Percentiles rank a stretch among this genome's conserved stretches.
These are phyloP conservation scores for Pterois miles DNA, from an alignment of 2,797 vertebrate genomes.

Conservation along the genomic window DNA sequence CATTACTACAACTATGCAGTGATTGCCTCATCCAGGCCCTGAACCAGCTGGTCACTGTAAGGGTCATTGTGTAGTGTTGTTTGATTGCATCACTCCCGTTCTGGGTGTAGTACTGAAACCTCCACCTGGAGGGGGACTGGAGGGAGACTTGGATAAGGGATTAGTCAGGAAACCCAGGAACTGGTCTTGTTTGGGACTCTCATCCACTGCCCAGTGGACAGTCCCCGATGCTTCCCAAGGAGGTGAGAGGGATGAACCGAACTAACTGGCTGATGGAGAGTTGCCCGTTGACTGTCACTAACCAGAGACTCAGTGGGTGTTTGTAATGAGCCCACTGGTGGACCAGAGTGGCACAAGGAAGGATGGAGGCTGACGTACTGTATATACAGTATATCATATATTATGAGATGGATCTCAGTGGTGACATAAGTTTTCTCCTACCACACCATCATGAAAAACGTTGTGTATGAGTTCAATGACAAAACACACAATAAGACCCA, in stretches of 20 bases:
- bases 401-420: not conserved
- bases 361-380: not conserved
- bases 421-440: no score
- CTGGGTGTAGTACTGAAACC: not conserved
- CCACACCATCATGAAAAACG: not conserved
- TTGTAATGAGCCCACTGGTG: no score
- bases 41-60: not conserved
- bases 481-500: not conserved
- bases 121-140: not conserved
- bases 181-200: no score
- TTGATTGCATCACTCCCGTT: no score
- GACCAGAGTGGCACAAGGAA: fast-evolving
- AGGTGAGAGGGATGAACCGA: no score
- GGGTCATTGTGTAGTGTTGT: not conserved
- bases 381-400: no score
- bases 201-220: not conserved
- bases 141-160: not conserved
- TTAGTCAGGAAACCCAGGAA: not conserved
- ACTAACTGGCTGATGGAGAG: no score
- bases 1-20: not conserved
- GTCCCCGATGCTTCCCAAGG: not conserved
- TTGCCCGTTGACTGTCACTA: no score
- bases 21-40: not conserved
- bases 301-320: no score
- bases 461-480: not conserved